These are phyloP conservation scores for Polyommatus icarus DNA, from an alignment of 2,888 invertebrate genomes.

Conservation along the genomic window DNA sequence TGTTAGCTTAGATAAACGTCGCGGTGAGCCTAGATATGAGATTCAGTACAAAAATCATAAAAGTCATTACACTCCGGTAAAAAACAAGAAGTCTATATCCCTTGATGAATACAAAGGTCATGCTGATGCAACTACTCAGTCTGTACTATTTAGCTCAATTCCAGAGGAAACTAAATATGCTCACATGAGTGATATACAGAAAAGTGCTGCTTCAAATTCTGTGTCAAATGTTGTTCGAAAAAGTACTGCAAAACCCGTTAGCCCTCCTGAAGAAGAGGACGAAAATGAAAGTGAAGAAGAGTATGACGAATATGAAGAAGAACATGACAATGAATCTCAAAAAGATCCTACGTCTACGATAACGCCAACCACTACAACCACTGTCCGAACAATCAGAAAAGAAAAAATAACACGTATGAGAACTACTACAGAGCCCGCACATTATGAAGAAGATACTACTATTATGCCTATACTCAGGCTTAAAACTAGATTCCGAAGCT, in stretches of 20 bases:
- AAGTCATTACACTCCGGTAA: slow-evolving; percentile 58
- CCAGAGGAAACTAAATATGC: slow-evolving; percentile 53
- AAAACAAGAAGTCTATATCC: slow-evolving; percentile 60
- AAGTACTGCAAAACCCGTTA: slow-evolving; percentile 41
- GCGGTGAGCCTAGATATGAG: slow-evolving; percentile 73
- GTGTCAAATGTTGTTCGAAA: slow-evolving; percentile 50
- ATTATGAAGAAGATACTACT: slow-evolving; percentile 39
- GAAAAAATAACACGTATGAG: slow-evolving; percentile 43
- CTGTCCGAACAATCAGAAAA: slow-evolving; percentile 49
- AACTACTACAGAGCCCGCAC: slow-evolving; percentile 45
- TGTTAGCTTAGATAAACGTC: slow-evolving; percentile 59
- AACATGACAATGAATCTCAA: slow-evolving; percentile 51
- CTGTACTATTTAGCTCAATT: slow-evolving; percentile 44
- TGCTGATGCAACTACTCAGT: slow-evolving; percentile 43
- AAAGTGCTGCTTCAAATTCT: slow-evolving; percentile 53
- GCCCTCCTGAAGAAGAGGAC: slow-evolving; percentile 39
- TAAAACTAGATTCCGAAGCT: slow-evolving; percentile 61
- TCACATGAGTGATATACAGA: slow-evolving; percentile 50
- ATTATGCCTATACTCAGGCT: slow-evolving; percentile 52
- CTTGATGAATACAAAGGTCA: slow-evolving; percentile 56
- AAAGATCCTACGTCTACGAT: slow-evolving; percentile 43
- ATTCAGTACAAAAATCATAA: slow-evolving; percentile 62
- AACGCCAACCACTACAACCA: slow-evolving; percentile 51
- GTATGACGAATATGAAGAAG: slow-evolving; percentile 55
- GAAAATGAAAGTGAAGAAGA: slow-evolving; percentile 46